Base-by-base conservation (phyloP, 2,797 vertebrate genomes). In the Macropodus opercularis region DNA sequence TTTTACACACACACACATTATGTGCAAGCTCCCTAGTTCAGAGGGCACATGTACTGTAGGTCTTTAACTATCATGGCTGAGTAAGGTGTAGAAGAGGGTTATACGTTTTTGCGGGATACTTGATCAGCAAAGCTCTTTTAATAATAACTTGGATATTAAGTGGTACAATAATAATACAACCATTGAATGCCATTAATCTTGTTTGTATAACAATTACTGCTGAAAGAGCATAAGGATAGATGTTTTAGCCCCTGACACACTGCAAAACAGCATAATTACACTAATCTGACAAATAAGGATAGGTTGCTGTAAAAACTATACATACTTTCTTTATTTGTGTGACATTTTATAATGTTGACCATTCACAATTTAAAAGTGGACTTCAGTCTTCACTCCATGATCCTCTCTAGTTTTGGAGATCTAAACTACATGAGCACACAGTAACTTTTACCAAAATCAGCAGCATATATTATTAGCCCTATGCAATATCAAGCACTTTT, bases 401-500 rank as follows among this genome's bases (percentile, higher is more conserved):
- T 43, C 52, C 35, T 61, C 63, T 56, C 63, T 63, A 51, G 64
- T 64, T 72, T 29, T 70, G 50, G 56, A 53, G 44, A 26, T 58
- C 56, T 60, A 62, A 70, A 59, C 47, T 57, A 50, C 73, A 48
- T 40, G 63, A 50, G 66, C 79, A 50, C 68, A 77, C 79, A 80
- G 41, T 71, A 49, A n/a, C 63, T 88, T 91, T 89, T 86, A 85
- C 78, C 65, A 83, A 87, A 84, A 89, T 90, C 90, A 91, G 91
- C 90, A 91, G 80, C 87, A 51, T 86, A 85, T 92, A 94, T 93
- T 88, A 91, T 92, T 92, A 93, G 92, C 91, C 74, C 59, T 50
- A 70, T 83, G 77, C 81, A 90, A 91, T 91, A 92, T 92, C 89
- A 92, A 91, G 88, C 88, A 90, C 92, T 92, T 93, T 84, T 76